Conservation (phyloP, 2,888 invertebrate species). For the Platycnemis pennipes region DNA sequence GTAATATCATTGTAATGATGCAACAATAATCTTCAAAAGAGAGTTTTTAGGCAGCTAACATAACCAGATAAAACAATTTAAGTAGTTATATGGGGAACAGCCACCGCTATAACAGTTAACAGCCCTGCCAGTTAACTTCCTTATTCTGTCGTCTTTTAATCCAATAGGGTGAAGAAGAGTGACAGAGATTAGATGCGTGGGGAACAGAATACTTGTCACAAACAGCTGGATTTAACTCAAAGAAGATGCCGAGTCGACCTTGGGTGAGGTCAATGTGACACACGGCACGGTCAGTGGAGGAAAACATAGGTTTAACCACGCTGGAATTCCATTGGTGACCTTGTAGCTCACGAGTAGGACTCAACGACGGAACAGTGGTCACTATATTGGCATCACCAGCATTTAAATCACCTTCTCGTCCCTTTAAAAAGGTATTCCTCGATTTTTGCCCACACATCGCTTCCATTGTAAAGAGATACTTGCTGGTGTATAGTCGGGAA, state of each 20-base stretch:
- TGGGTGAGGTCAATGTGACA: conserved; percentile 19
- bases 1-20: no score
- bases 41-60: no score
- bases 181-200: neutral
- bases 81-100: neutral
- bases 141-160: neutral
- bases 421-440: neutral
- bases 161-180: neutral
- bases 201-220: neutral
- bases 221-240: neutral
- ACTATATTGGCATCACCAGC: neutral
- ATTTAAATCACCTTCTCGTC: neutral
- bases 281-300: conserved; percentile 18
- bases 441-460: neutral
- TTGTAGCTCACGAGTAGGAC: neutral
- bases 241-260: neutral
- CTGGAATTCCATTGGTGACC: neutral
- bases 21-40: no score
- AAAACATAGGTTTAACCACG: neutral
- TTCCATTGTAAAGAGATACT: no score
- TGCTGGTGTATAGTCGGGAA: no score
- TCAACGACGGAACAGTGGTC: neutral
- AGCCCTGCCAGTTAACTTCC: neutral
- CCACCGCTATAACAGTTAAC: neutral
- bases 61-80: no score